A percentile compares a stretch with the other conserved stretches of the same genome.
These are phyloP conservation scores for Sinotaia quadrata DNA, from an alignment of 2,888 invertebrate genomes.

Conservation along the genomic window DNA sequence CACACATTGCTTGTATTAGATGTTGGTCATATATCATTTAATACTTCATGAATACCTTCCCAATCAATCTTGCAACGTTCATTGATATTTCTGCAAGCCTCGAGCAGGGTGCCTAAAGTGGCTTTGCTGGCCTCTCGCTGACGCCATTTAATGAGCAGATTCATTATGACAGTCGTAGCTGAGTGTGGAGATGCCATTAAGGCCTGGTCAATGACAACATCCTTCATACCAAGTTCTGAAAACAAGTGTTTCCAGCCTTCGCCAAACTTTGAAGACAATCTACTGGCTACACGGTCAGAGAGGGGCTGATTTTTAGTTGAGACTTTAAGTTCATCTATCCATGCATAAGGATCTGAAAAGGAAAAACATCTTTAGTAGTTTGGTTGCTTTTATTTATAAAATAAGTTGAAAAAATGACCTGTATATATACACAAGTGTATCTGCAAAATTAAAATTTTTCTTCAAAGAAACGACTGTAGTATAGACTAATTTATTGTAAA, in stretches of 20 bases:
- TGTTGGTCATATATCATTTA: background rate
- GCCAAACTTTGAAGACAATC: slow-evolving; percentile 22
- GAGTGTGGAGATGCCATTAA: slow-evolving; percentile 2
- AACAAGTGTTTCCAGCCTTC: slow-evolving; percentile 28
- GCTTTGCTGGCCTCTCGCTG: slow-evolving; percentile 25
- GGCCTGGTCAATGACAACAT: slow-evolving; percentile 25
- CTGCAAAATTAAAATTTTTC: background rate
- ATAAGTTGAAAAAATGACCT: background rate
- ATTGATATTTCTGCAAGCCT: slow-evolving; percentile 5
- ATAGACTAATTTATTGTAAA: too few relatives aligned
- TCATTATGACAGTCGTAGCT: slow-evolving; percentile 8
- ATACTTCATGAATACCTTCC: slow-evolving; percentile 13
- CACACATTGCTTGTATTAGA: too few relatives aligned
- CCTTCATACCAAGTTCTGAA: slow-evolving; percentile 11
- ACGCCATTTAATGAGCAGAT: slow-evolving; percentile 22
- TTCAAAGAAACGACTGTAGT: too few relatives aligned
- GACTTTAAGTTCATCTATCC: slow-evolving; percentile 26
- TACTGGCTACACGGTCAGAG: slow-evolving; percentile 22
- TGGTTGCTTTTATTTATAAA: background rate
- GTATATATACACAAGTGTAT: background rate
- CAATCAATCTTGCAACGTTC: slow-evolving; percentile 26
- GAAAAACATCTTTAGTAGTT: background rate
- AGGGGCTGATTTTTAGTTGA: background rate
- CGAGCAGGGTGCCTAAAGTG: slow-evolving; percentile 1
- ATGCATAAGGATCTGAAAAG: slow-evolving; percentile 14